Evolutionary conservation across 2,797 vertebrate genomes (phyloP), one percentile per base, ranked within the genome.

Genomic region (Thamnophis elegans): DNA sequence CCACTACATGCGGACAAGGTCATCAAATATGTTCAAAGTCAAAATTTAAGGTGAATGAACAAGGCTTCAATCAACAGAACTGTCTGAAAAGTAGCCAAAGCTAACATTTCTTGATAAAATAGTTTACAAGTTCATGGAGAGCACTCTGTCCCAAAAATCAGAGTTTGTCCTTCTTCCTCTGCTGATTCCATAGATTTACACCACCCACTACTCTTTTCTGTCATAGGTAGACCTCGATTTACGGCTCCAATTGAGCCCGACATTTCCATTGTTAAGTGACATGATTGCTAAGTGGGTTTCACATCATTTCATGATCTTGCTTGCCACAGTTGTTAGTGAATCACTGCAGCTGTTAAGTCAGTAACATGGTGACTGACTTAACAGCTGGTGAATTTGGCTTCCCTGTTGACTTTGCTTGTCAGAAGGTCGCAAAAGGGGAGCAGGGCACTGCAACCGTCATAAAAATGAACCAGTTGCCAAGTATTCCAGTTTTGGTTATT

Each of bases 71-170:
- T 92, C 94, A 96, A 95, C 90, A 96, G 93, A 96, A 92, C 87
- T 85, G 92, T 94, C 91, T 96, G 95, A 93, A 93, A 95, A 97
- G 95, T 87, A 92, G 93, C 93, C 95, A 97, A 96, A 96, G 90
- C 93, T 92, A 95, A 95, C 92, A 92, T 0, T 18, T 90, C 92
- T 22, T 97, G 96, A 94, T 94, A 96, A 93, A 97, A 97, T 65
- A 20, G 16, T 94, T 93, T 87, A 85, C 36, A 96, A 95, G 95
- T 96, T 96, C 95, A 97, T 0, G 96, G 96, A 94, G 96, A 94
- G 85, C 36, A 47, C 20, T 25, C 10, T 4, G 0, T 25, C 36
- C 73, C 73, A 1, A 82, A 47, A 25, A n/a, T 58, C 26, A 2
- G 10, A 2, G n/a, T 20, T 7, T 68, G 10, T 36, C 12, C 2